Base-by-base conservation (phyloP, 2,888 invertebrate species). In the Euclidia mi region DNA sequence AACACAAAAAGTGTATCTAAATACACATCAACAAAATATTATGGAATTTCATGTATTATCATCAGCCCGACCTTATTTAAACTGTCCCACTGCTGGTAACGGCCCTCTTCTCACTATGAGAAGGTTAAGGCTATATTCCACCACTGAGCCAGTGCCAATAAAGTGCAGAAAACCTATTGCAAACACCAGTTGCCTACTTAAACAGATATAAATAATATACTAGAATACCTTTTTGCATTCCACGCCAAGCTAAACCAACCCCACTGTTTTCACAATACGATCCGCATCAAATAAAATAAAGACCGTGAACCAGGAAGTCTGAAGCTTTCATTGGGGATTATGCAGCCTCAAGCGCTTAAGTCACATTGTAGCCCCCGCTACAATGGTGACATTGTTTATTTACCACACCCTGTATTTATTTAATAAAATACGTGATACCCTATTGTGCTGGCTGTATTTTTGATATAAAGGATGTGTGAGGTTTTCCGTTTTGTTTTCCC, bases 281-380 rank as follows among this genome's bases (percentile, higher is more conserved):
- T 65, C 49, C 66, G 57, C 62, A 64, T 72, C 60, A 76, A 81
- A 76, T 79, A 72, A 80, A 80, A 77, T 78, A 78, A 76, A 77
- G 74, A 65, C 34, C 55, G 32, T 25, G 7, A 41, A 50, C 37
- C 41, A 60, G 58, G 49, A 67, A 71, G 69, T 61, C 68, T 60
- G 56, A 44, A 59, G 75, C 73, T 79, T 77, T 81, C 77, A 70
- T 52, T 61, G 65, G 53, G 79, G 80, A 81, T 83, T 83, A 83
- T 68, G 62, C 58, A 64, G 84, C 68, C 69, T 76, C 70, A 75
- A 77, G 65, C 66, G 66, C 75, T 78, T 79, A 73, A 73, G 60
- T 70, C 67, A 62, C 69, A 61, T 46, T 59, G 71, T 64, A 55
- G 56, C 52, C 40, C n/a, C 41, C 14, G 40, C 38, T 56, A 58